phyloP scores from a whole-genome alignment of 2,113 vertebrate genomes.

The Pseudopodoces humilis region DNA sequence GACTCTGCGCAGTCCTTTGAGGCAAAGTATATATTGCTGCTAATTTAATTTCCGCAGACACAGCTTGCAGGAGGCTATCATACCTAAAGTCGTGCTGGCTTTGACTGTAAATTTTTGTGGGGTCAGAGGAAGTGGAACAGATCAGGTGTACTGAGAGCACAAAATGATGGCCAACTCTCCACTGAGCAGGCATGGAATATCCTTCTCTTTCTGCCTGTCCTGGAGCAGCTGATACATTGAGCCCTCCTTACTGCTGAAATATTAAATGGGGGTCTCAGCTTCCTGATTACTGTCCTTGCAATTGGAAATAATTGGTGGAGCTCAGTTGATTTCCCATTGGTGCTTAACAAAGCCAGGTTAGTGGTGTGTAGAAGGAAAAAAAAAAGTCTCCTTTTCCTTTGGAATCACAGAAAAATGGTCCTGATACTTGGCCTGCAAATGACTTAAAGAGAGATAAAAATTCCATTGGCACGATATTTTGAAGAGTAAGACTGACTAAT shows the following conservation, averaged over 20 bases:
- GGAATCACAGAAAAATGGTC: background rate
- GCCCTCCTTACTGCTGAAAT: background rate
- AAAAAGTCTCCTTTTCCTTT: background rate
- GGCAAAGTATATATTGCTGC: slow-evolving; percentile 15
- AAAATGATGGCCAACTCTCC: background rate
- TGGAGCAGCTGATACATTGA: background rate
- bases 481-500: background rate
- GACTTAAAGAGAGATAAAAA: background rate
- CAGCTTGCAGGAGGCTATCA: background rate
- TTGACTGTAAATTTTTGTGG: slow-evolving; percentile 6
- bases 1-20: background rate
- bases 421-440: background rate
- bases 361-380: background rate
- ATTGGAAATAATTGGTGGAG: background rate
- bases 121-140: background rate
- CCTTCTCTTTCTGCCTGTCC: background rate
- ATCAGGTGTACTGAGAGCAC: background rate
- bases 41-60: slow-evolving; percentile 35
- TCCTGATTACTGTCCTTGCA: background rate
- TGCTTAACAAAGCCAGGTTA: background rate
- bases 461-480: background rate
- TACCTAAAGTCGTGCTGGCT: background rate
- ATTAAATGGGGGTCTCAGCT: background rate
- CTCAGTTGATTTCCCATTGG: background rate
- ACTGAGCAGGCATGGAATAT: background rate